These are phyloP conservation scores for Malurus alboscapulatus DNA, from an alignment of 2,113 vertebrate species.

Conservation along the genomic window DNA sequence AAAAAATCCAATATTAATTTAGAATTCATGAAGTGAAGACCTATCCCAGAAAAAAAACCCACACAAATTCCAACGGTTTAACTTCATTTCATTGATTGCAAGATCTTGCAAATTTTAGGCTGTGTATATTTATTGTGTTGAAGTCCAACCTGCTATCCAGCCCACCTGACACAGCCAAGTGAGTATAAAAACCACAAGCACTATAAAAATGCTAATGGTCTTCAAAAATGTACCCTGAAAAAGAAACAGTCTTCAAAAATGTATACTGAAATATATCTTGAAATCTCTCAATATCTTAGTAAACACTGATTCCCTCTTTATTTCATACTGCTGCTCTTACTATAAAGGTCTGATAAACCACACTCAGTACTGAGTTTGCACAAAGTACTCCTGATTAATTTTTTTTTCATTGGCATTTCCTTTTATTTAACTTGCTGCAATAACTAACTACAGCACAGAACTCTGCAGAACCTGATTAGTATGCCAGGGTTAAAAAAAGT, in stretches of 20 bases:
- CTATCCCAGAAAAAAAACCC: fast-evolving
- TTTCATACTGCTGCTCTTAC: not conserved
- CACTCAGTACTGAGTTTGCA: not conserved
- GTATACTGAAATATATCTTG: not conserved
- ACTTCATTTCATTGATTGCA: not conserved
- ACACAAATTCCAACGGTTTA: not conserved
- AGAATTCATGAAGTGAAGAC: not conserved
- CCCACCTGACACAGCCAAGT: not conserved
- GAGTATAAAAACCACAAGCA: not conserved
- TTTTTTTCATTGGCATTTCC: not conserved
- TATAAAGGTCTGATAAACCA: not conserved
- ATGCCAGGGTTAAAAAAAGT: not conserved
- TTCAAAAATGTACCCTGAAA: not conserved
- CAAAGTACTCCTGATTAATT: not conserved
- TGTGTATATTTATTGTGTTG: not conserved
- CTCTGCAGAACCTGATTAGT: not conserved
- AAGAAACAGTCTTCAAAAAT: not conserved
- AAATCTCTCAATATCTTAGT: not conserved
- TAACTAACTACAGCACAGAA: not conserved
- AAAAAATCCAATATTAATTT: not conserved
- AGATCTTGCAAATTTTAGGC: not conserved
- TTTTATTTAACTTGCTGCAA: not conserved
- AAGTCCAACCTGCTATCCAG: not conserved
- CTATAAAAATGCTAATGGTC: not conserved
- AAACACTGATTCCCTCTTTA: not conserved